Evolutionary conservation across 2,888 invertebrate genomes (phyloP).

Genomic region (Lepidocyrtinus sp.): DNA sequence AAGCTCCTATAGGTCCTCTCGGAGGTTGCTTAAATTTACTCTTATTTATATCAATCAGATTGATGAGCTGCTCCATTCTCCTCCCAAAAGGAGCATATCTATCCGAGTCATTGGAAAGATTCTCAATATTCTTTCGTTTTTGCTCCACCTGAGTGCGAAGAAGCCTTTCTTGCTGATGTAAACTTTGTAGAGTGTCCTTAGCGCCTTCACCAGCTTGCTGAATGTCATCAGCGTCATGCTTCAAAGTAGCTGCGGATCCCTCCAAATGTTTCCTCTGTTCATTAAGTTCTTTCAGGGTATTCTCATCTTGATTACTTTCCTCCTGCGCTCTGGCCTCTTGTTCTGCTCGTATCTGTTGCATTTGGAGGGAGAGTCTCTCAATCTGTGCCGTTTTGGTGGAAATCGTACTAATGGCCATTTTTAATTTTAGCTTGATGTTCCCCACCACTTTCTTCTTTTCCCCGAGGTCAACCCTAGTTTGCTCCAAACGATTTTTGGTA

Average conservation of each 20-base stretch:
- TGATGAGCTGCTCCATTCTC: conserved; percentile 60
- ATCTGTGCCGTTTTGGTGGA: not conserved
- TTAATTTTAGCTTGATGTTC: conserved; percentile 2
- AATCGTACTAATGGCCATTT: not conserved
- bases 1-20: conserved; percentile 66
- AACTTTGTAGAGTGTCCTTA: conserved; percentile 9
- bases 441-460: not conserved
- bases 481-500: conserved; percentile 25
- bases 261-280: conserved; percentile 30
- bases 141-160: conserved; percentile 7
- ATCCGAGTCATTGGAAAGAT: conserved; percentile 28
- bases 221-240: conserved; percentile 54
- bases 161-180: not conserved
- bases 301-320: conserved; percentile 9
- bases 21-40: conserved; percentile 57
- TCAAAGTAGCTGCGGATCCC: conserved; percentile 1
- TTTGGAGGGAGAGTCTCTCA: not conserved
- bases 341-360: conserved; percentile 19
- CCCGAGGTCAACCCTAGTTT: not conserved
- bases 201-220: conserved; percentile 30
- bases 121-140: conserved; percentile 17
- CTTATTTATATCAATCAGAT: conserved; percentile 52
- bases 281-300: conserved; percentile 1
- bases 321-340: conserved; percentile 21
- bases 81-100: conserved; percentile 61